Base-by-base conservation (phyloP, 2,888 invertebrate species). In the Drosophila limbata region DNA sequence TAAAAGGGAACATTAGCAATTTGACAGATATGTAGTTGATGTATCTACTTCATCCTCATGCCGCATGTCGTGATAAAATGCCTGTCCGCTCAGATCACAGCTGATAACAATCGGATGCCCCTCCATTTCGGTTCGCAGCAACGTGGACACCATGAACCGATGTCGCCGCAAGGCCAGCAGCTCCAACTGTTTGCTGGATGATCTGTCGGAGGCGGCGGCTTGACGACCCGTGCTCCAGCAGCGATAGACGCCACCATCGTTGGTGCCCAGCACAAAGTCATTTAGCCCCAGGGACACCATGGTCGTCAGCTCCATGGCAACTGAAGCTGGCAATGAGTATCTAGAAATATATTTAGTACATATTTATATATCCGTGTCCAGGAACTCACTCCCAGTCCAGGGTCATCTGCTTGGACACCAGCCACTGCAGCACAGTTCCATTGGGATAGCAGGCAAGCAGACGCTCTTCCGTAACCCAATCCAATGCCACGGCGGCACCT, bases 21-120 rank as follows among this genome's bases (percentile, higher is more conserved):
- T 19, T 19, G 5, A 17, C 11, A 19, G 19, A 11, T 4, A 21
- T 44, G 8, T 13, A 44, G 2, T 3, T 3, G 21, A 8, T 25
- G 1, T 28, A n/a, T 4, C 4, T 61, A 91, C 91, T 62, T 91
- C 90, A 52, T 90, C 91, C 2, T 65, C 69, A 52, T 84, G 84
- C 1, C 82, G 73, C 60, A 91, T 74, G 50, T 91, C 90, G 55
- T 92, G 92, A 60, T 90, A 90, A 64, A 84, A 90, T 9, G 92
- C 83, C 69, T 92, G 91, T 3, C 93, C 93, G 62, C 92, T 92
- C 15, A 92, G 67, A 76, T 93, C 93, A 60, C 91, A 92, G 62
- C 92, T 92, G 11, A 93, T 73, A 1, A 92, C 75, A 4, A 89
- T 68, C n/a, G 65, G 82, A 6, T 77, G 79, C 15, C 90, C 90